Base-by-base conservation (phyloP, 2,888 invertebrate species). In the Epicampocera succincta region DNA sequence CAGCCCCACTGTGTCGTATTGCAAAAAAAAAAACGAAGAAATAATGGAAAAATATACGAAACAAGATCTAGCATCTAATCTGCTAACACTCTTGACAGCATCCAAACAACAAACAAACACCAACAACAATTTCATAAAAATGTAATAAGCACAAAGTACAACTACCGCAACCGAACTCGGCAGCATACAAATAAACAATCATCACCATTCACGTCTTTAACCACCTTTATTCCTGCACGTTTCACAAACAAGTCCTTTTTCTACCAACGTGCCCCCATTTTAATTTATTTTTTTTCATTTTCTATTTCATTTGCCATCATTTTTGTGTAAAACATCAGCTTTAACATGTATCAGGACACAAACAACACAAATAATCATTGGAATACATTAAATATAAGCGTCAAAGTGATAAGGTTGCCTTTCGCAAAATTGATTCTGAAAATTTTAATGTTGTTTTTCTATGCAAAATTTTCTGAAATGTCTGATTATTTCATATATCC, bases 11-110 rank as follows among this genome's bases (percentile, higher is more conserved):
- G 52, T 75, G 8, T 44, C 6, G n/a, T 5, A 12, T 58, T 60
- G 25, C 56, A 61, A 42, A 40, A 50, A 33, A 68, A 29, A 52
- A 21, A 65, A 21, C 15, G 52, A 42, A 42, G 44, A n/a, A 25
- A 8, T 33, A 21, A 65, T 17, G 15, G 29, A 60, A 48, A 52
- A 40, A 15, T 42, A 58, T 19, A 50, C 56, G 50, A 56, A 68
- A 60, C 40, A 52, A 60, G 38, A 75, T 60, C 63, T 65, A 58
- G 63, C 61, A 80, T 69, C 52, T 76, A 80, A 79, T 73, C 72
- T 80, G 40, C 73, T 63, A 68, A 76, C 66, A 81, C 76, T 65
- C 79, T 71, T 75, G 72, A 75, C 48, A 71, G 54, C 65, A 80
- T 54, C 69, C 54, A 44, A 54, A 42, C 58, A 73, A n/a, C 40